Evolutionary conservation across 2,888 invertebrate genomes (phyloP).

Genomic region (Orchestes rusci): DNA sequence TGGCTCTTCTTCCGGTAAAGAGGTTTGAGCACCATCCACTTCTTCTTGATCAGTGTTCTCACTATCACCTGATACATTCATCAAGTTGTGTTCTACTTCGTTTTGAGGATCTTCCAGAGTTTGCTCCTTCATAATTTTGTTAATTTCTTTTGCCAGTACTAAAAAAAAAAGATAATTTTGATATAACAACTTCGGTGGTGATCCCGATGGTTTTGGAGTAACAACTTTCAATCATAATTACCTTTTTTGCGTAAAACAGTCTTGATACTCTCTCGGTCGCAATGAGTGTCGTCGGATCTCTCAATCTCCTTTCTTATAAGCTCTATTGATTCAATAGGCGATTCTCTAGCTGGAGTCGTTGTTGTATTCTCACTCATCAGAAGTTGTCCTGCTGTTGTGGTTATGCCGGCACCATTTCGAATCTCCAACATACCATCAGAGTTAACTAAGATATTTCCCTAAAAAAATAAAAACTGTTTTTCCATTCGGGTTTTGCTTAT

Average conservation of each 20-base stretch:
- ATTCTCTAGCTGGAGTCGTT: slow-evolving; percentile 26
- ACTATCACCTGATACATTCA: not conserved
- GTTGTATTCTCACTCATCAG: slow-evolving; percentile 24
- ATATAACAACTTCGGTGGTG: no score
- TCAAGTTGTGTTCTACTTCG: no score
- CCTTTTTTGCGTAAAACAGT: no score
- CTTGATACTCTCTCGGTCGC: no score
- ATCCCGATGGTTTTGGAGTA: no score
- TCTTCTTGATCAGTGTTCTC: no score
- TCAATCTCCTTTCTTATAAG: slow-evolving; percentile 43
- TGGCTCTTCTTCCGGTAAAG: slow-evolving; percentile 8
- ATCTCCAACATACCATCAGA: slow-evolving; percentile 42
- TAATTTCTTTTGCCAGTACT: no score
- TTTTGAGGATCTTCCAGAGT: no score
- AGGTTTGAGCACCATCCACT: no score
- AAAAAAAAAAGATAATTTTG: no score
- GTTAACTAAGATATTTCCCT: slow-evolving; percentile 44
- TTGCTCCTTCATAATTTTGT: no score
- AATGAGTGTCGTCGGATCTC: not conserved
- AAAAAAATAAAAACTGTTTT: slow-evolving; percentile 14
- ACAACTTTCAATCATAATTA: no score
- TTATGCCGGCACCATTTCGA: slow-evolving; percentile 34
- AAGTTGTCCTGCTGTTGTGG: slow-evolving; percentile 31
- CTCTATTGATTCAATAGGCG: slow-evolving; percentile 42
- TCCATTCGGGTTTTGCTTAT: not conserved